Conservation (phyloP, 2,888 invertebrate species). For the Andrena marginata region DNA sequence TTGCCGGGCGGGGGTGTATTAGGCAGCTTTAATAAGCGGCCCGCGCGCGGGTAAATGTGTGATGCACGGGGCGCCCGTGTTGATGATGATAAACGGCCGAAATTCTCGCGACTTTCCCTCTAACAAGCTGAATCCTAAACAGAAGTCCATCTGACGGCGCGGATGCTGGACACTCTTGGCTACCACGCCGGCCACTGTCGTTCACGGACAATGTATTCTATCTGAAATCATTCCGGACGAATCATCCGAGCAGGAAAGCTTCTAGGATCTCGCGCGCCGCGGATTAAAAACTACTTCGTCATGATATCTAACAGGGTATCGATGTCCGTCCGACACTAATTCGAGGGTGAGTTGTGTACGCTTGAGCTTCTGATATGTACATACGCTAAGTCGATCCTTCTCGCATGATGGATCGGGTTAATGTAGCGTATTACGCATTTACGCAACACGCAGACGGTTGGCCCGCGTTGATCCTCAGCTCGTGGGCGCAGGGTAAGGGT, state of each 20-base stretch:
- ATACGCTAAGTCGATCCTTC: constrained; percentile 72
- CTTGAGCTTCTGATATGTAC: constrained; percentile 57
- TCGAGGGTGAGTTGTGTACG: constrained; percentile 55
- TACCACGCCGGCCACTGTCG: background rate
- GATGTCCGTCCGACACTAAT: constrained; percentile 63
- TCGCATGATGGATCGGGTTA: constrained; percentile 79
- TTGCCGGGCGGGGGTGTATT: constrained; percentile 77
- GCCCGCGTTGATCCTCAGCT: constrained; percentile 78
- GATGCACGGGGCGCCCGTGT: constrained; percentile 40
- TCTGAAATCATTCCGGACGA: background rate
- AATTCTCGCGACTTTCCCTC: constrained; percentile 41
- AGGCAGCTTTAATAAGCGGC: constrained; percentile 75
- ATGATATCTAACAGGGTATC: constrained; percentile 44
- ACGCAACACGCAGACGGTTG: constrained; percentile 73
- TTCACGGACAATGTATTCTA: background rate
- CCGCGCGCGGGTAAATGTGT: constrained; percentile 54
- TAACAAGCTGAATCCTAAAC: constrained; percentile 38
- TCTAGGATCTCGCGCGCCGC: background rate
- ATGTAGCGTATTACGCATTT: constrained; percentile 79
- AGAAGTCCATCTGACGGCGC: constrained; percentile 16
- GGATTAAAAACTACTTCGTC: constrained; percentile 51
- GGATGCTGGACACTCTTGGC: background rate
- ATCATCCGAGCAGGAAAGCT: background rate
- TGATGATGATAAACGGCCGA: constrained; percentile 71
- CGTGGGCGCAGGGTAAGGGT: constrained; percentile 68